These are phyloP conservation scores for Pterocles gutturalis DNA, from an alignment of 2,113 vertebrate genomes.

Conservation along the genomic window DNA sequence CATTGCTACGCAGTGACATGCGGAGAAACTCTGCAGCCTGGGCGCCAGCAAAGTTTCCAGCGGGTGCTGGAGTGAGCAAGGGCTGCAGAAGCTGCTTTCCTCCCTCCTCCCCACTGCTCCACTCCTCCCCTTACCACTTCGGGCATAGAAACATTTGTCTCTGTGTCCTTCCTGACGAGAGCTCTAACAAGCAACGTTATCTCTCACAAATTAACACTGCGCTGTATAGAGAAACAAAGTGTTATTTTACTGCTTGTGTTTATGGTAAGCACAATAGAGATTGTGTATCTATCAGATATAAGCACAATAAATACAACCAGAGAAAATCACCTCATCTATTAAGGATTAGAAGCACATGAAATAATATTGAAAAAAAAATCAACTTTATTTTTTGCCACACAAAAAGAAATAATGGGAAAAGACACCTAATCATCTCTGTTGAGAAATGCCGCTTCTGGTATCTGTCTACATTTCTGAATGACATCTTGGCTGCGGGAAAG, in stretches of 20 bases:
- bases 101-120: background rate
- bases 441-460: constrained; percentile 65
- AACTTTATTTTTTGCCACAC: constrained; percentile 68
- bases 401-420: background rate
- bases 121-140: background rate
- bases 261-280: background rate
- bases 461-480: constrained; percentile 57
- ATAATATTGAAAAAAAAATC: constrained; percentile 33
- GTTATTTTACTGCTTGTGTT: background rate
- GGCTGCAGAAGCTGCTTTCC: background rate
- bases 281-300: background rate
- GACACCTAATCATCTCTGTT: constrained; percentile 56
- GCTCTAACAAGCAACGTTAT: background rate
- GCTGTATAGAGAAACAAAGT: background rate
- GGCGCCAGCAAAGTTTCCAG: rapidly evolving
- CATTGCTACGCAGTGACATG: background rate
- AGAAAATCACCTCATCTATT: background rate
- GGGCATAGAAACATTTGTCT: background rate
- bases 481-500: constrained; percentile 46
- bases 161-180: background rate
- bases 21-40: background rate
- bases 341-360: constrained; percentile 58
- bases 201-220: background rate
- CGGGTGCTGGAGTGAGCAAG: rapidly evolving
- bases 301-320: background rate